Conservation (phyloP, 92 coral and sea anemone species). For the Phenganax stokvisi region DNA sequence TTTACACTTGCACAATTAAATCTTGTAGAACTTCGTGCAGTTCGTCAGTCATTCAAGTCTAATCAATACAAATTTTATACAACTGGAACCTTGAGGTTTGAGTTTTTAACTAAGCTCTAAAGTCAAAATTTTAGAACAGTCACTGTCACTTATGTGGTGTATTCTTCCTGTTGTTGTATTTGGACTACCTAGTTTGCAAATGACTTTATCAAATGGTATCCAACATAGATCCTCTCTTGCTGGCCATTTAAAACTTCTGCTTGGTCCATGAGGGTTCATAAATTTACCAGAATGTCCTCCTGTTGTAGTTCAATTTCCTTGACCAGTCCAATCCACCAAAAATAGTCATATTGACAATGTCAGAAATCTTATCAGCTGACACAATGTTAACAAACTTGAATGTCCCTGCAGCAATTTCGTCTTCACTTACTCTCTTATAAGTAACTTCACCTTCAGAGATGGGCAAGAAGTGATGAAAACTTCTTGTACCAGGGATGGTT, state of each 20-base stretch:
- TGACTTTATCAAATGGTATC: slow-evolving; percentile 6
- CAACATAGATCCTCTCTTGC: slow-evolving; percentile 20
- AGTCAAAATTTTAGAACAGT: neutral
- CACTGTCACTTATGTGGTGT: neutral
- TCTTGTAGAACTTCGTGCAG: neutral
- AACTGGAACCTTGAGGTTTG: neutral
- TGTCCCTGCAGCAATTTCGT: slow-evolving; percentile 23
- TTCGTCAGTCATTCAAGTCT: neutral
- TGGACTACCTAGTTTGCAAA: slow-evolving; percentile 9
- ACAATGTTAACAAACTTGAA: slow-evolving; percentile 21
- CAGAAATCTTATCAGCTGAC: slow-evolving; percentile 14
- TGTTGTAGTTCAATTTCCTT: slow-evolving; percentile 10
- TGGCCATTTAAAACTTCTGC: neutral
- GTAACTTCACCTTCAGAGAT: slow-evolving; percentile 8
- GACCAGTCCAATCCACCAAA: slow-evolving; percentile 13
- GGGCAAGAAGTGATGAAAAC: slow-evolving; percentile 29
- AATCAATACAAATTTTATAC: neutral
- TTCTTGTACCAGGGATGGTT: slow-evolving; percentile 35
- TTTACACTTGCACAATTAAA: neutral
- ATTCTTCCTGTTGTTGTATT: neutral
- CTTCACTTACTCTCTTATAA: slow-evolving; percentile 26
- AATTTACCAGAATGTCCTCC: slow-evolving; percentile 35
- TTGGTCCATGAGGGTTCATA: slow-evolving; percentile 38
- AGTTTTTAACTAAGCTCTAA: neutral
- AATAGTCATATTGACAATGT: slow-evolving; percentile 12